phyloP scores from a whole-genome alignment of 2,797 vertebrate species.

The Falco columbarius region DNA sequence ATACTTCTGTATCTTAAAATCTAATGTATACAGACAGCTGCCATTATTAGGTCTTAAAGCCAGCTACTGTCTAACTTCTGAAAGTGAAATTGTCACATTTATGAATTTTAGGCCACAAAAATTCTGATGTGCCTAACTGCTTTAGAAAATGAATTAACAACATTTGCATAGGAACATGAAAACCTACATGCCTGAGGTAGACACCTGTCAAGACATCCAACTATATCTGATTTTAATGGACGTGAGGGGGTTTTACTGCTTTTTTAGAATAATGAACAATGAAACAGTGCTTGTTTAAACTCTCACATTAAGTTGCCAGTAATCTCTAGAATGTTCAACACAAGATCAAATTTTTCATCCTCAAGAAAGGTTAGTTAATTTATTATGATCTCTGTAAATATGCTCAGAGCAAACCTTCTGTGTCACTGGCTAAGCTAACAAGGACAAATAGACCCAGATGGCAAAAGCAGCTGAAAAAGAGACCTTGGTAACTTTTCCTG shows the following conservation, averaged over 20 bases:
- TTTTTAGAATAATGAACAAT: not conserved
- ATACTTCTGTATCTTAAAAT: not conserved
- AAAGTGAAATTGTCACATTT: not conserved
- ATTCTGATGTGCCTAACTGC: not conserved
- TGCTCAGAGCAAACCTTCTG: not conserved
- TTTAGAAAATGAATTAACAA: not conserved
- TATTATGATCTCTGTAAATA: not conserved
- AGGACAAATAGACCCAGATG: not conserved
- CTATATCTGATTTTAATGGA: not conserved
- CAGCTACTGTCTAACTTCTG: not conserved
- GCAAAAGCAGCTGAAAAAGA: not conserved
- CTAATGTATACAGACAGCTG: not conserved
- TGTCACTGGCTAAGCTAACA: not conserved
- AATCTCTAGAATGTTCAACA: not conserved
- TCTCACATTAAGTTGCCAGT: not conserved
- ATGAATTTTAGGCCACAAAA: not conserved
- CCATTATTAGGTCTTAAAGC: not conserved
- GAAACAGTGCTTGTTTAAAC: not conserved
- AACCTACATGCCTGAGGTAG: not conserved
- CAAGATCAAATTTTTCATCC: not conserved
- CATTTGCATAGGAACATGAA: not conserved
- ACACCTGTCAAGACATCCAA: not conserved
- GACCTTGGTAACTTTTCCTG: not conserved
- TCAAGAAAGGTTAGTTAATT: not conserved
- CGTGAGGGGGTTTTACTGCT: rapidly evolving